Evolutionary conservation across 2,888 invertebrate species (phyloP).

Genomic region (Volucella bombylans): DNA sequence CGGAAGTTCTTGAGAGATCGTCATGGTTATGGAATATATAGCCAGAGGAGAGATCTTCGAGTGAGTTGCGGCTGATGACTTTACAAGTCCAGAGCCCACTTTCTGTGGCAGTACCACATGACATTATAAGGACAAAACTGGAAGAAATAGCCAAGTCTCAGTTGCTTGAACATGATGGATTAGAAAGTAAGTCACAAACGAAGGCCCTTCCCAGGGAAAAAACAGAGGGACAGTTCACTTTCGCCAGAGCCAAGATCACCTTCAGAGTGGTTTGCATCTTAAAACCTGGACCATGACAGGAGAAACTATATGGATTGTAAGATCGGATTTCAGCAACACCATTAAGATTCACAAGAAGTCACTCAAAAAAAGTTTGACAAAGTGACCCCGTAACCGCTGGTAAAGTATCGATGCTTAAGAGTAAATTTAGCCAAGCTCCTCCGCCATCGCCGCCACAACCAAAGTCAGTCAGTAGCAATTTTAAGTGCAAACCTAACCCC

Average conservation of each 20-base stretch:
- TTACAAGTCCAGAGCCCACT: too few species aligned
- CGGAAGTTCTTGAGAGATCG: constrained; percentile 89
- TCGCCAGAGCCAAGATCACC: constrained; percentile 19
- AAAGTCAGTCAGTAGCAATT: constrained; percentile 64
- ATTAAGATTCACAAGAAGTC: constrained; percentile 82
- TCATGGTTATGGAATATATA: constrained; percentile 95
- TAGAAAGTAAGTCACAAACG: constrained; percentile 3
- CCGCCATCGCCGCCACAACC: neutral
- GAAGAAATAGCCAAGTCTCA: constrained; percentile 80
- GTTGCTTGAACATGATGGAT: constrained; percentile 54
- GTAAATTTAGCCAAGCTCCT: constrained; percentile 77
- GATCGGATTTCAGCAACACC: constrained; percentile 82
- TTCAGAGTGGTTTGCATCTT: too few species aligned
- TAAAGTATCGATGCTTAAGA: constrained; percentile 81
- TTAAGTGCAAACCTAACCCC: constrained; percentile 67
- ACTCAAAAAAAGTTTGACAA: constrained; percentile 79
- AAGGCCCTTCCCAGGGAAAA: neutral
- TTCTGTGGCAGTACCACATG: too few species aligned
- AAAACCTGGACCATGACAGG: constrained; percentile 60
- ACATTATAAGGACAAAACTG: constrained; percentile 79
- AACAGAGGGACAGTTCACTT: neutral
- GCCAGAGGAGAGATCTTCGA: constrained; percentile 97
- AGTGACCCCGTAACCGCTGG: constrained; percentile 79
- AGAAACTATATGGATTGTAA: constrained; percentile 79
- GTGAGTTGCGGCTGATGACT: constrained; percentile 94